A percentile compares a stretch with the other conserved stretches of the same genome.
These are phyloP conservation scores for Clarias pachynema DNA, from an alignment of 2,797 vertebrate species.

Conservation along the genomic window DNA sequence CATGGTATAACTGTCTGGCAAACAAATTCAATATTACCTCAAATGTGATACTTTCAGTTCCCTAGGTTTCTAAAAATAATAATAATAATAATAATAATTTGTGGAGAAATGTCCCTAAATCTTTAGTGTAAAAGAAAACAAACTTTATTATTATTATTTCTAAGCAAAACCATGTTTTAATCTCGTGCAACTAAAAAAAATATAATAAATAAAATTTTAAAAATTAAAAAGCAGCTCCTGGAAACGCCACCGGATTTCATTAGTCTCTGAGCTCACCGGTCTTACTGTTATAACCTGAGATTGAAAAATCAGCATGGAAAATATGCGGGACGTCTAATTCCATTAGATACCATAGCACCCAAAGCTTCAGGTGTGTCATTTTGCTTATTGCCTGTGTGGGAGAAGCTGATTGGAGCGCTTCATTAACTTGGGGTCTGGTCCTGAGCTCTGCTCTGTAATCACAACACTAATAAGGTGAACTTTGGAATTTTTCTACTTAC, in stretches of 20 bases:
- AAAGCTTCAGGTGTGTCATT: conserved; percentile 30
- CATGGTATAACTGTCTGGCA: background rate
- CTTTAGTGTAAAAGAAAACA: background rate
- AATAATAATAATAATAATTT: too few species aligned
- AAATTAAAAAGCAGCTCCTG: background rate
- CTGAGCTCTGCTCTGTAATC: conserved; percentile 33
- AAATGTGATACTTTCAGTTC: background rate
- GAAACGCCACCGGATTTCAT: background rate
- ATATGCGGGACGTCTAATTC: conserved; percentile 12
- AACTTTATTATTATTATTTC: background rate
- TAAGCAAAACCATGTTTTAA: background rate
- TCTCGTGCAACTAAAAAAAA: background rate
- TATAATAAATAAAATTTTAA: too few species aligned
- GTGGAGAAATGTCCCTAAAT: background rate
- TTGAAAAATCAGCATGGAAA: conserved; percentile 10
- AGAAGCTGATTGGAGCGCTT: conserved; percentile 16
- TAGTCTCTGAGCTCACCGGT: background rate
- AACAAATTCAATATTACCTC: background rate
- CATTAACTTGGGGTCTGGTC: conserved; percentile 30
- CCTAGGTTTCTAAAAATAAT: background rate
- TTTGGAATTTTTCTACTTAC: conserved; percentile 19
- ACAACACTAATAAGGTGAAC: conserved; percentile 32
- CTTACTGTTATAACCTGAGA: background rate
- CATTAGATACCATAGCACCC: background rate
- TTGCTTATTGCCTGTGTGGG: conserved; percentile 36